Evolutionary conservation across 1,140 invertebrate species (phyloP).

Genomic region (Ceratosolen solmsi): DNA sequence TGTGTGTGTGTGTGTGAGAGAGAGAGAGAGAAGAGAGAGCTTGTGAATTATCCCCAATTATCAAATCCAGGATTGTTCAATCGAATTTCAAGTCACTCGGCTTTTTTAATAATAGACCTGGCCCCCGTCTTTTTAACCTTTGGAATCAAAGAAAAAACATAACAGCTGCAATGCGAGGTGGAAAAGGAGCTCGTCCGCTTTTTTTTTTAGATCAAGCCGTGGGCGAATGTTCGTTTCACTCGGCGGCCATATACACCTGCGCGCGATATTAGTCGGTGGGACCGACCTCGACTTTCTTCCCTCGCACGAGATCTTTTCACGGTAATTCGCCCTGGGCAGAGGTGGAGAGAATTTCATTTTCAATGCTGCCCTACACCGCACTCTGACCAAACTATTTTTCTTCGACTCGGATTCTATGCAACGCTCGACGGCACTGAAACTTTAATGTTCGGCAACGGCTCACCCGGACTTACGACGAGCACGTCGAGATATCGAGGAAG

Average conservation of each 20-base stretch:
- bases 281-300: conserved; percentile 12
- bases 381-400: not conserved
- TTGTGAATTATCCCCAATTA: not conserved
- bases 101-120: not conserved
- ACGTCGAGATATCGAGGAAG: not conserved
- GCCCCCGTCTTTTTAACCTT: not conserved
- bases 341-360: conserved; percentile 20
- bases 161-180: not conserved
- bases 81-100: not conserved
- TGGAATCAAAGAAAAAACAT: not conserved
- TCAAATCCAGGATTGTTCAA: not conserved
- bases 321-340: not conserved
- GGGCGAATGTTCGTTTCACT: not conserved
- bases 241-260: not conserved
- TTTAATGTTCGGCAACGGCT: not conserved
- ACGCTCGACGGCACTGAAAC: not conserved
- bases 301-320: conserved; percentile 10
- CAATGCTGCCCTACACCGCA: not conserved
- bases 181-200: not conserved
- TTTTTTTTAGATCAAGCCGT: not conserved
- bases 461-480: not conserved
- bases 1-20: too few relatives aligned
- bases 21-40: not conserved
- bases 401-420: not conserved
- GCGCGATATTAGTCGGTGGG: not conserved